Evolutionary conservation across 1,140 invertebrate species (phyloP).

Genomic region (Lordiphosa mommai): DNA sequence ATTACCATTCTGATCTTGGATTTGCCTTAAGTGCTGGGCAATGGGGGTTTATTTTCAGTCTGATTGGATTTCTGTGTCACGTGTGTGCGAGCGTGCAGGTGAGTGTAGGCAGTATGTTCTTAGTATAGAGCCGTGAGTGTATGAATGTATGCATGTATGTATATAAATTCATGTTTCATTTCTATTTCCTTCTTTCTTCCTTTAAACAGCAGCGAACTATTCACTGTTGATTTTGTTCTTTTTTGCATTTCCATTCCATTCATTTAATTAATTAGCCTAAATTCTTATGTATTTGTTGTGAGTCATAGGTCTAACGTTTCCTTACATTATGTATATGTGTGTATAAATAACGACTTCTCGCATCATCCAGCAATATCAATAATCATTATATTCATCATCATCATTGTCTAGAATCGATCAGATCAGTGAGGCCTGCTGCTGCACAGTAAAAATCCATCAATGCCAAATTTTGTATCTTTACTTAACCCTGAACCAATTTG

Average conservation of each 20-base stretch:
- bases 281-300: conserved; percentile 3
- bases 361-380: conserved; percentile 4
- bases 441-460: conserved; percentile 49
- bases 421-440: conserved; percentile 11
- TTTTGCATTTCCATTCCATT: conserved; percentile 1
- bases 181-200: not conserved
- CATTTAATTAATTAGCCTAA: conserved; percentile 9
- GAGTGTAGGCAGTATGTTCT: too few relatives aligned
- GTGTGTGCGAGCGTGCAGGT: too few relatives aligned
- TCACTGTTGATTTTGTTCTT: not conserved
- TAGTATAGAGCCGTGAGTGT: not conserved
- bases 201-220: not conserved
- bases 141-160: conserved; percentile 6
- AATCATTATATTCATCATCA: conserved; percentile 3
- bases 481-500: conserved; percentile 25
- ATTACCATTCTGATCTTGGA: too few relatives aligned
- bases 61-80: too few relatives aligned
- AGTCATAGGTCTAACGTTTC: conserved; percentile 7
- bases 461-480: conserved; percentile 30
- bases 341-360: conserved; percentile 7
- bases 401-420: conserved; percentile 11
- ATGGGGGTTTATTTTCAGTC: too few relatives aligned
- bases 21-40: too few relatives aligned
- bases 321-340: conserved; percentile 9
- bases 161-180: conserved; percentile 5